Percentiles rank a stretch among this genome's conserved stretches.
Conservation (phyloP, 2,888 invertebrate species). For the Acheta domesticus region DNA sequence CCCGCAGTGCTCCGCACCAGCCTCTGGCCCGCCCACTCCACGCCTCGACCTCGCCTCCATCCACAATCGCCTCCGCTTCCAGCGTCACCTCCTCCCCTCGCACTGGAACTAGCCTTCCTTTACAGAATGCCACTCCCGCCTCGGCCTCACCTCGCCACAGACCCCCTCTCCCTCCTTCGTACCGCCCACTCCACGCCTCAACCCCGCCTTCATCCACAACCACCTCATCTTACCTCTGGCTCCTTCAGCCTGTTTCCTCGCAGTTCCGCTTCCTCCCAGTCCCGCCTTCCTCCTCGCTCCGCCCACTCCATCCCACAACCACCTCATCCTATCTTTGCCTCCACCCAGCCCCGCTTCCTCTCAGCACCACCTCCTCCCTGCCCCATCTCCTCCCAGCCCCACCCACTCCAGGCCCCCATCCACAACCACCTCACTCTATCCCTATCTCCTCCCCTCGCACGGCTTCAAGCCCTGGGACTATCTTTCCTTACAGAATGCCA, state of each 20-base stretch:
- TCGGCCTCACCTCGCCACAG: neutral
- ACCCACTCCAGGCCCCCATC: neutral
- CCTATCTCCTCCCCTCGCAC: neutral
- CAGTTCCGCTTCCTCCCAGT: too few relatives aligned
- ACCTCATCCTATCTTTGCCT: too few relatives aligned
- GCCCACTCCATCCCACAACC: neutral
- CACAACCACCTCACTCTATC: neutral
- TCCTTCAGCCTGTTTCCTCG: too few relatives aligned
- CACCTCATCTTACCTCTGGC: too few relatives aligned
- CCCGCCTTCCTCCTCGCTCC: neutral
- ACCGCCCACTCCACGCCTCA: too few relatives aligned
- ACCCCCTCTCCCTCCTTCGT: too few relatives aligned
- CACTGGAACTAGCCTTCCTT: neutral
- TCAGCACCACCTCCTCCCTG: too few relatives aligned
- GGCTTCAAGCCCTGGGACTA: neutral
- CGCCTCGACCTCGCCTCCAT: neutral
- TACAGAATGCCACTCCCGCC: neutral
- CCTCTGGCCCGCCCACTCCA: too few relatives aligned
- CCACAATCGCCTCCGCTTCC: neutral
- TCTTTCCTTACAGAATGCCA: neutral
- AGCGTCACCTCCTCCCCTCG: neutral
- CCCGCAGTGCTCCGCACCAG: too few relatives aligned
- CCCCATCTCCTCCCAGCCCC: accelerated
- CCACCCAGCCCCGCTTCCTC: too few relatives aligned
- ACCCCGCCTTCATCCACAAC: too few relatives aligned